phyloP scores from a whole-genome alignment of 2,797 vertebrate genomes.

The Myiotriccus ornatus region DNA sequence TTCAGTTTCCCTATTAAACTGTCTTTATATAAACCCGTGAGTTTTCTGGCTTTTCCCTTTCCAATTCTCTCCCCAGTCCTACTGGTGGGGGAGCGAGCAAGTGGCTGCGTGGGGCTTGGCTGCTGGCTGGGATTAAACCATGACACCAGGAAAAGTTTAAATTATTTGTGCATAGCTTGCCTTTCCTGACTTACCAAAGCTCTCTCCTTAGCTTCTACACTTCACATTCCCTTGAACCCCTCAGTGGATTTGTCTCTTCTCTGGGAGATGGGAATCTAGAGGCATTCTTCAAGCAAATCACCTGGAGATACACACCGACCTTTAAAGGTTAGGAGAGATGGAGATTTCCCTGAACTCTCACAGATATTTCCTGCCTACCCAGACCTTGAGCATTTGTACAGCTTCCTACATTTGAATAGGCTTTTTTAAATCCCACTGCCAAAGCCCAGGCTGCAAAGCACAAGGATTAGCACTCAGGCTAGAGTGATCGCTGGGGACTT shows the following conservation, averaged over 20 bases:
- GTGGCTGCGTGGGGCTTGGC: fast-evolving
- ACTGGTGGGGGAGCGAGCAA: background rate
- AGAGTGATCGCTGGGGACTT: background rate
- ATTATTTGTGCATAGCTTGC: background rate
- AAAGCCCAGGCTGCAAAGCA: background rate
- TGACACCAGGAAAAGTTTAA: background rate
- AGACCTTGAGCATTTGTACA: background rate
- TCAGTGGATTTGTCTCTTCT: background rate
- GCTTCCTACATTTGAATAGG: background rate
- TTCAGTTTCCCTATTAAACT: background rate
- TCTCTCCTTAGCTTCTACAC: no score
- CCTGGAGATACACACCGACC: background rate
- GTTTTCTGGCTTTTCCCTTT: background rate
- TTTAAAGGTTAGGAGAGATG: constrained; percentile 1
- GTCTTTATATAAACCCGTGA: background rate
- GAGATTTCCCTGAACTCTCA: background rate
- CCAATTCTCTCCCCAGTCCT: fast-evolving
- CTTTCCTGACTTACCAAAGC: background rate
- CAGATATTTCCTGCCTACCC: background rate
- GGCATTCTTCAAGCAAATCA: background rate
- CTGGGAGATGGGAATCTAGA: background rate
- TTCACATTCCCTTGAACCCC: background rate
- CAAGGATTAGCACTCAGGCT: background rate
- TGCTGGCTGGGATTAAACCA: background rate
- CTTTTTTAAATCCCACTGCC: background rate